A percentile compares a stretch with the other conserved stretches of the same genome.
Conservation (phyloP, 2,113 vertebrate genomes). For the Perccottus glenii region DNA sequence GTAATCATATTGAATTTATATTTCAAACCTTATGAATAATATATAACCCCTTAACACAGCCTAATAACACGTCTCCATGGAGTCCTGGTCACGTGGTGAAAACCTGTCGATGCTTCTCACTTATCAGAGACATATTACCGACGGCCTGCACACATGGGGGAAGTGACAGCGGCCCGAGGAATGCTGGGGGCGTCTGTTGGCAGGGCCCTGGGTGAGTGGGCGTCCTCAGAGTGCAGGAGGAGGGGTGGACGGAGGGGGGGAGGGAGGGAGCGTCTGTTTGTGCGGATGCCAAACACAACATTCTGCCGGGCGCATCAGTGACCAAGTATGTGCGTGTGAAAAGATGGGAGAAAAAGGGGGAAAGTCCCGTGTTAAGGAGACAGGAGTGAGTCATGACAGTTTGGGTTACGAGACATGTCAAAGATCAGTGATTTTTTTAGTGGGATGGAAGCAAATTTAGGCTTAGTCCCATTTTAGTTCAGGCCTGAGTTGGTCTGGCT, state of each 20-base stretch:
- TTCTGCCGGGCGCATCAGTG: conserved; percentile 50
- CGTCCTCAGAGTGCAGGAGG: conserved; percentile 32
- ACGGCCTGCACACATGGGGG: conserved; percentile 41
- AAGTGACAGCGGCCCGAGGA: conserved; percentile 73
- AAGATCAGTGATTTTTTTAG: conserved; percentile 20
- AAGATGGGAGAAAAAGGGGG: conserved; percentile 13
- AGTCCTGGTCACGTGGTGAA: neutral
- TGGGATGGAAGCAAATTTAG: too few species aligned
- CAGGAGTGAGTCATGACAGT: conserved; percentile 36
- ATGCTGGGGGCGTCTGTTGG: conserved; percentile 69
- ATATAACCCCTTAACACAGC: too few species aligned
- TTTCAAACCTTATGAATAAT: too few species aligned
- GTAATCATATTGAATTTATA: too few species aligned
- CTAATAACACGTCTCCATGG: too few species aligned
- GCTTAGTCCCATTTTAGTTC: too few species aligned
- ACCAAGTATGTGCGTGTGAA: conserved; percentile 52
- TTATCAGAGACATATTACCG: conserved; percentile 15
- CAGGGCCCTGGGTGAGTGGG: conserved; percentile 54
- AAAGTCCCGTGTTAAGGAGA: conserved; percentile 44
- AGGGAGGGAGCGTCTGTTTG: conserved; percentile 52
- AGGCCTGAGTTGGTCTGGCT: too few species aligned
- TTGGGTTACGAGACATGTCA: neutral
- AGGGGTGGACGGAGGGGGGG: conserved; percentile 36
- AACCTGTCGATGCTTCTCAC: conserved; percentile 3
- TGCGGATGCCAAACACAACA: conserved; percentile 49